phyloP scores from a whole-genome alignment of 2,797 vertebrate species.

The Gallirallus australis region DNA sequence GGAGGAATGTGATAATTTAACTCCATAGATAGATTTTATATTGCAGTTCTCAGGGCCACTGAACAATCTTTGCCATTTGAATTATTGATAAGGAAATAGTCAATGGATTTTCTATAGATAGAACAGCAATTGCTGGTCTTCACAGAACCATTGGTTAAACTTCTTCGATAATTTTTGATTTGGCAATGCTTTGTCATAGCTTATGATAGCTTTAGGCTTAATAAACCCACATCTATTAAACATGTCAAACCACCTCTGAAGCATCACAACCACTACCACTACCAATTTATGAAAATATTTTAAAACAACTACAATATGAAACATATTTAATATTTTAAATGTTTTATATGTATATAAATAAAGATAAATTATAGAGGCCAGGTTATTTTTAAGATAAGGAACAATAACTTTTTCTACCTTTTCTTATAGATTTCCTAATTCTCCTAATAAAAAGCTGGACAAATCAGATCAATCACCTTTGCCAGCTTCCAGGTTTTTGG shows the following conservation, averaged over 20 bases:
- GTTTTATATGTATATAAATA: neutral
- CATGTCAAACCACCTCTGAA: neutral
- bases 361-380: neutral
- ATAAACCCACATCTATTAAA: neutral
- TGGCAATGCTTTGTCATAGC: neutral
- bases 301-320: neutral
- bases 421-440: neutral
- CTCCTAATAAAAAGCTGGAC: neutral
- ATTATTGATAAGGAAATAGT: neutral
- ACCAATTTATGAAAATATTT: neutral
- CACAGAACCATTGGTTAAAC: neutral
- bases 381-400: neutral
- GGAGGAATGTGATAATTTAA: neutral
- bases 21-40: neutral
- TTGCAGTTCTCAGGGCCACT: neutral
- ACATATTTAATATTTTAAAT: neutral
- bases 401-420: neutral
- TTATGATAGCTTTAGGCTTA: neutral
- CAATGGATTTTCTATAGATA: neutral
- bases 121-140: neutral
- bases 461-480: neutral
- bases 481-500: neutral
- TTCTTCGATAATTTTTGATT: neutral
- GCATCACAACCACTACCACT: neutral
- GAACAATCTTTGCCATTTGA: neutral